Base-by-base conservation (phyloP, 2,888 invertebrate species). In the Agrotis puta region DNA sequence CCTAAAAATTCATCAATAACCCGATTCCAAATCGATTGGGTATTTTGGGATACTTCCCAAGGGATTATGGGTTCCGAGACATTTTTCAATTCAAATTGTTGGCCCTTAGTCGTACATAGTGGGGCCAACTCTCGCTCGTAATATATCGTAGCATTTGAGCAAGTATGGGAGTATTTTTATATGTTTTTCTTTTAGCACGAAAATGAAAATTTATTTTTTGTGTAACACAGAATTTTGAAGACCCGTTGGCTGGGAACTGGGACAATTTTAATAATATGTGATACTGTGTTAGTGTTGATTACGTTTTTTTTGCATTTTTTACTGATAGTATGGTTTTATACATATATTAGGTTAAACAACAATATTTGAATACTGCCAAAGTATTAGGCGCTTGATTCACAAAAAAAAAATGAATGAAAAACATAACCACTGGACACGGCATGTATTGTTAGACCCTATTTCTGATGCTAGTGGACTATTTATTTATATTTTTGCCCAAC, bases 1-100 rank as follows among this genome's bases (percentile, higher is more conserved):
- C 20, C 61, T 20, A n/a, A 53, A 43, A 80, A 64, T 45, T 66
- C 76, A 76, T 76, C 76, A 75, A 66, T 72, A 57, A 63, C 54
- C n/a, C n/a, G 43, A 39, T 57, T 61, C 45, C 43, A 67, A 73
- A 73, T 77, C 63, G 58, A 79, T 68, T 63, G 61, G 24, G 45
- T 73, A 59, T 69, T 78, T 65, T 39, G 43, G 69, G 27, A 47
- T 53, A 65, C 64, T 13, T 14, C 76, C 53, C 53, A 13, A 20
- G 43, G 61, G 81, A 80, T 39, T 64, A 51, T 11, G 59, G 50
- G 39, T 22, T 45, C 27, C 47, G 43, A 51, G 45, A 63, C 11
- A 59, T 69, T 69, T 78, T 79, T 77, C 61, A 45, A 9, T 51
- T 45, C 2, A 61, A 68, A 64, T 68, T 65, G 50, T 80, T 69